Evolutionary conservation across 2,888 invertebrate genomes (phyloP), one percentile per base, ranked within the genome.

Genomic region (Phoronis australis): DNA sequence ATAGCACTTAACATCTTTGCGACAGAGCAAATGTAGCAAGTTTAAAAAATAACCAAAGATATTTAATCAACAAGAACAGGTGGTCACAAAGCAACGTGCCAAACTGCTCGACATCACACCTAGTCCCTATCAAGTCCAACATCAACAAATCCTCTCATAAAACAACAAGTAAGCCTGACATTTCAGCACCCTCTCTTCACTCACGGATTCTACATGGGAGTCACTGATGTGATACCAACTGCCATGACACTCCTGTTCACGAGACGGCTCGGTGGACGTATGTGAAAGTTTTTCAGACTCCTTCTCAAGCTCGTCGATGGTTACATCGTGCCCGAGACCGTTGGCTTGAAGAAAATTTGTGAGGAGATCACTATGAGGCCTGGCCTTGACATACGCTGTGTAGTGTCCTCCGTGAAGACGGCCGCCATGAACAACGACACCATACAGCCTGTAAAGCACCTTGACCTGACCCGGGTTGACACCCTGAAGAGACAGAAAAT

Each of bases 141-240:
- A 40, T 62, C 58, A 78, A 49, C 66, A 62, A 75, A 95, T 87
- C 76, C 95, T 84, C 78, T 96, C 95, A 78, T 97, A 97, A 80
- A 97, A 99, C 37, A 97, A 82, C 45, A 97, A 82, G 79, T 97
- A 97, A 18, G 97, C 96, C 78, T 96, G 91, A 52, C 87, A 87
- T 61, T 83, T 81, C 41, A 93, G 81, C 51, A 95, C 95, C 57
- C 83, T 82, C 2, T 85, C 84, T 76, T 92, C 89, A 2, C 70
- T 59, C 23, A 89, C 87, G 73, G 90, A 88, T 37, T 83, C 82
- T 0, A 95, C 92, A 68, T 86, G 83, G 51, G 88, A 87, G 79
- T 97, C 97, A 50, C 94, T 94, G 44, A 94, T 86, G 73, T 88
- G 88, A 80, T 88, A 97, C 97, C 97, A 97, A 66, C 85, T 86